A percentile compares a stretch with the other conserved stretches of the same genome.
These are phyloP conservation scores for Cuculus canorus DNA, from an alignment of 2,797 vertebrate species.

Conservation along the genomic window DNA sequence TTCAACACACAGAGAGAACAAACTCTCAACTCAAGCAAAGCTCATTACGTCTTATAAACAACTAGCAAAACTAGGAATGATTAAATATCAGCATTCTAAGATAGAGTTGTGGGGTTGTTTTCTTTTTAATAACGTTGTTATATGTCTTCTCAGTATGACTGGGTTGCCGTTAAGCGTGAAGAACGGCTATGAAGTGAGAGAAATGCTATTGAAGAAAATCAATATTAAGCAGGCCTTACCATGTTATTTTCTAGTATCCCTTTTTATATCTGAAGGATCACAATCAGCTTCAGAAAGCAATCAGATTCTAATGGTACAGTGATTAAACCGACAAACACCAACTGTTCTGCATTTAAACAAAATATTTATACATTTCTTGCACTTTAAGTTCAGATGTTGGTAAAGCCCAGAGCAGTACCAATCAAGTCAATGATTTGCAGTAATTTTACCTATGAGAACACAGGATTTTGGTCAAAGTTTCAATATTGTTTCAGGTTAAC, in stretches of 20 bases:
- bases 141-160: not conserved
- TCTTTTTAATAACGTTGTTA: not conserved
- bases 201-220: not conserved
- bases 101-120: fast-evolving
- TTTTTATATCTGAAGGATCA: not conserved
- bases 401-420: not conserved
- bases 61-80: not conserved
- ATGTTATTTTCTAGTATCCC: not conserved
- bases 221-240: not conserved
- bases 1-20: not conserved
- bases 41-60: not conserved
- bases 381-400: not conserved
- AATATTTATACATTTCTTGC: not conserved
- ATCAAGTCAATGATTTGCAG: not conserved
- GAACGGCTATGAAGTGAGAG: not conserved
- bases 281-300: not conserved
- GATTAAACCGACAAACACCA: not conserved
- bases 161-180: not conserved
- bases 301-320: not conserved
- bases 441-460: not conserved
- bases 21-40: not conserved
- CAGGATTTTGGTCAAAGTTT: not conserved
- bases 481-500: not conserved
- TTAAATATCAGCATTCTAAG: not conserved
- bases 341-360: not conserved